Evolutionary conservation across 1,140 invertebrate genomes (phyloP).

Genomic region (Zaprionus lachaisei): DNA sequence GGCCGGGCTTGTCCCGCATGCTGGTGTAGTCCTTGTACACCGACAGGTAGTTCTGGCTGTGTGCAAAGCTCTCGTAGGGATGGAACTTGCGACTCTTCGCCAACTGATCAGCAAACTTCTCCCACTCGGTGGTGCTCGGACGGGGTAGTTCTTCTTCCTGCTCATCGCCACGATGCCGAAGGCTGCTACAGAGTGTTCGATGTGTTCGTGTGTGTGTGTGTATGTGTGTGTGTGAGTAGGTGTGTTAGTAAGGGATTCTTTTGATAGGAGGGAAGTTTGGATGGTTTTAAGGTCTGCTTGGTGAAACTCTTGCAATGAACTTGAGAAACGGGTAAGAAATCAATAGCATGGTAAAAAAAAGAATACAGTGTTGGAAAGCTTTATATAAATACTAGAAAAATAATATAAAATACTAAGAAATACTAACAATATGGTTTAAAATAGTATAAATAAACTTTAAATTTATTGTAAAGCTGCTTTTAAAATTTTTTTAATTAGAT

Average conservation of each 20-base stretch:
- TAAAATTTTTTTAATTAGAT: neutral
- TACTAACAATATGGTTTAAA: neutral
- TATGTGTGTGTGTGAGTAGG: slow-evolving; percentile 21
- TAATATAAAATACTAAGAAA: neutral
- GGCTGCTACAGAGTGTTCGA: slow-evolving; percentile 20
- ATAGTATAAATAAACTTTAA: neutral
- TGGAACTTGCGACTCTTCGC: slow-evolving; percentile 70
- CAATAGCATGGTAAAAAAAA: too few relatives aligned
- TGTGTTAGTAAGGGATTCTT: slow-evolving; percentile 27
- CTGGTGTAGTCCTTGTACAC: slow-evolving; percentile 74
- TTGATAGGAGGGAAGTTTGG: neutral
- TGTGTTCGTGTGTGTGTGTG: slow-evolving; percentile 18
- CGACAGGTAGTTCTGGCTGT: slow-evolving; percentile 63
- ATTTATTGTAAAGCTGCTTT: accelerated
- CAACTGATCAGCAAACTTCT: slow-evolving; percentile 74
- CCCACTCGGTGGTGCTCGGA: slow-evolving; percentile 78
- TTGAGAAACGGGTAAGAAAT: neutral
- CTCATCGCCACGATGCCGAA: slow-evolving; percentile 28
- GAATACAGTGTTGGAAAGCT: too few relatives aligned
- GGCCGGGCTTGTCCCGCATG: slow-evolving; percentile 59
- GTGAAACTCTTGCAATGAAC: slow-evolving; percentile 18
- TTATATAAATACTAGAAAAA: neutral
- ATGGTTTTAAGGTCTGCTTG: neutral
- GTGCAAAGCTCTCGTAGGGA: slow-evolving; percentile 70
- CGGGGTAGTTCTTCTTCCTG: slow-evolving; percentile 49